Evolutionary conservation across 2,113 vertebrate genomes (phyloP), one percentile per base, ranked within the genome.

Genomic region (Pogonocichla stellata): DNA sequence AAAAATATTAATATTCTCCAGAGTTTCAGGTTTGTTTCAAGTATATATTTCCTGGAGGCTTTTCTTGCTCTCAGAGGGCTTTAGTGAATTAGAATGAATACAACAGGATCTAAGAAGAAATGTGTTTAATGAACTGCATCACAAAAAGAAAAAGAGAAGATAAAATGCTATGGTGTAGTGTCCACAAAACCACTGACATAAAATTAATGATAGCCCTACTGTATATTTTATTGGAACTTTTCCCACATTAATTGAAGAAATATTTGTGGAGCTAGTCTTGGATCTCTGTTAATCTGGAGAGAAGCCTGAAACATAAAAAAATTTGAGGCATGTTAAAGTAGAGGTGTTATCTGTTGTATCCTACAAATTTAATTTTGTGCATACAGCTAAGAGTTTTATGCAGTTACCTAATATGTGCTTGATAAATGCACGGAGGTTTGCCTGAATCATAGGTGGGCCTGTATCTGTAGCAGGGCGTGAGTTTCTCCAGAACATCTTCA

Each of bases 61-160:
- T 96, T 94, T 96, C 38, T 86, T 23, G 14, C 45, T 86, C 40
- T 97, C 88, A 72, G 34, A 88, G 65, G 29, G 38, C 14, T 94
- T 95, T 81, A 92, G 61, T 90, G 80, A 97, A 86, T 67, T 61
- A 88, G 47, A 84, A 92, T 85, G 79, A 92, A 95, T 86, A 62
- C 8, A 50, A 11, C 22, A 94, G 75, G 78, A 84, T 62, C 38
- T 71, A 47, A 92, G 67, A 90, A 96, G 64, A 92, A 92, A 94
- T 80, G 28, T 78, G 16, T n/a, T 95, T 94, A 93, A 94, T 94
- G 91, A 96, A 67, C 58, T 92, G 14, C 25, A 67, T 57, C 47
- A 65, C 62, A 73, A 79, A 95, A 95, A 78, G 65, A 75, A 93
- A 96, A 94, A 92, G 66, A 80, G 64, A 92, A 64, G 81, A 95